Evolutionary conservation across 1,140 invertebrate species (phyloP), one percentile per base, ranked within the genome.

Genomic region (Sesamia nonagrioides): DNA sequence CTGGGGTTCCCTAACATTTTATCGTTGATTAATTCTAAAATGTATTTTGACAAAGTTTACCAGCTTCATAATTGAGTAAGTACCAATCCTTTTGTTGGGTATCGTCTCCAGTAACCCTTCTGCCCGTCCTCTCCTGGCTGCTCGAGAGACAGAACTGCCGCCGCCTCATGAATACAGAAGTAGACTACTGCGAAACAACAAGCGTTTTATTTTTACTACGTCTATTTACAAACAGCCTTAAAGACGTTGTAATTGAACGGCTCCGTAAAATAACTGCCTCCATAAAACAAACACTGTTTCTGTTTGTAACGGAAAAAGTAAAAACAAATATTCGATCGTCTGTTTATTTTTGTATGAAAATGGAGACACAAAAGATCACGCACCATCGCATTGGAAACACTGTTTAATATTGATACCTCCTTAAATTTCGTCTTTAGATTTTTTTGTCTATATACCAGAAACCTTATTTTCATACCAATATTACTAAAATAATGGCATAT

Each of bases 231-330:
- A 68, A 68, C 63, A 69, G 21, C 42, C 18, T 69, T 48, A 69
- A 69, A 69, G 42, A 69, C 18, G 42, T 69, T 69, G 66, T 69
- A 69, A 69, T 69, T 50, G 66, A 69, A 69, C 42, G n/a, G 18
- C 40, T 7, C 21, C 66, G 11, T 48, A 4, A 50, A 50, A 45
- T 33, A 42, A 48, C 42, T 69, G 42, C 42, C 42, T 45, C 18
- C 40, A 27, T 33, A 61, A 69, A 69, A 45, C 66, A 69, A 69
- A 50, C 15, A 40, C 9, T 33, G 18, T 40, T 61, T 37, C 66
- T 50, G 21, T 33, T 45, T 48, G 18, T 27, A 50, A 15, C 42
- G 18, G 27, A 48, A 48, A 69, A 69, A 33, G 42, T 69, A 50
- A 69, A 18, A 69, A 69, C n/a, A 68, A 69, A 69, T 69, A 69